A percentile compares a stretch with the other conserved stretches of the same genome.
These are phyloP conservation scores for Lineus longissimus DNA, from an alignment of 1,140 invertebrate species.

Conservation along the genomic window DNA sequence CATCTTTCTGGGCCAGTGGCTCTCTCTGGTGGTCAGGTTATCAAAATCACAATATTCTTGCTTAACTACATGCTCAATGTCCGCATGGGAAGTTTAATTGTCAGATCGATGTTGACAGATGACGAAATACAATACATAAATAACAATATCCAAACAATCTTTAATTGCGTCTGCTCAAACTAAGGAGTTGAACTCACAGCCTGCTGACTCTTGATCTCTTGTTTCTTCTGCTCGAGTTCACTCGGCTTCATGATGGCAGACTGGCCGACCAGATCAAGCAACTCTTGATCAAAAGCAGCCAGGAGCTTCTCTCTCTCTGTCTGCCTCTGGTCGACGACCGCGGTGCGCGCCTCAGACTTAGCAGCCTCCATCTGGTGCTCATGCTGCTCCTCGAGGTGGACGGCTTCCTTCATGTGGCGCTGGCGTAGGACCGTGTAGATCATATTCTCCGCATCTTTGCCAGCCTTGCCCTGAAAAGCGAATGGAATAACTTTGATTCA, in stretches of 20 bases:
- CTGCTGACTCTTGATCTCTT: conserved; percentile 35
- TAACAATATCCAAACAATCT: neutral
- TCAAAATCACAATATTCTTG: no score
- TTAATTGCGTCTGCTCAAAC: neutral
- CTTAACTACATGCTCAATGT: no score
- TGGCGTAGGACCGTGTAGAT: conserved; percentile 45
- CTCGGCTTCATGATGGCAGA: conserved; percentile 31
- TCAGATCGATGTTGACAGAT: no score
- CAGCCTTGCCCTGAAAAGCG: conserved; percentile 31
- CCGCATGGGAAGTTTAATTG: no score
- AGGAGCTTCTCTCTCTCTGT: conserved; percentile 35
- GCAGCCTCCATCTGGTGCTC: conserved; percentile 35
- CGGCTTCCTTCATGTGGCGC: conserved; percentile 48
- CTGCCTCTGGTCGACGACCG: conserved; percentile 35
- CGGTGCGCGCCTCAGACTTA: conserved; percentile 26
- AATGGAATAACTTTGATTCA: neutral
- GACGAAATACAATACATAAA: no score
- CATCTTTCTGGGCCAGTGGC: neutral
- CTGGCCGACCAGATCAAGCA: conserved; percentile 41
- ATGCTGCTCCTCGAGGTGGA: conserved; percentile 46
- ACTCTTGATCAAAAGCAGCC: conserved; percentile 45
- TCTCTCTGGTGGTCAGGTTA: neutral
- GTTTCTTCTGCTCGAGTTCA: conserved; percentile 36
- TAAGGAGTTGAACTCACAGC: conserved; percentile 21
- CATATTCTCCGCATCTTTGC: conserved; percentile 41